Conservation (phyloP, 2,797 vertebrate genomes). For the Phalloptychus januarius region DNA sequence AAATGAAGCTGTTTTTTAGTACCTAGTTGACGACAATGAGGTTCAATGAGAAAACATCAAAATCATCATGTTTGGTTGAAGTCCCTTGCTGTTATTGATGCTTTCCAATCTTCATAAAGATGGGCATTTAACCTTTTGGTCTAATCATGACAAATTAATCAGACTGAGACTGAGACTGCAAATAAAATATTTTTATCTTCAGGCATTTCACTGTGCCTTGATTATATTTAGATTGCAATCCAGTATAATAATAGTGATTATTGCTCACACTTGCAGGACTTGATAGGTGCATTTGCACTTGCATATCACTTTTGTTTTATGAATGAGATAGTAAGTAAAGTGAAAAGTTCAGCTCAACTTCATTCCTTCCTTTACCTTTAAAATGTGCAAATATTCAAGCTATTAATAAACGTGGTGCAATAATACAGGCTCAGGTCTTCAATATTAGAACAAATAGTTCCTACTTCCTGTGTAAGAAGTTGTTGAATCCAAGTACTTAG, state of each 20-base stretch:
- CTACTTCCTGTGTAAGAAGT: neutral
- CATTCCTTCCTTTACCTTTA: neutral
- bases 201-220: neutral
- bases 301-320: neutral
- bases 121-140: neutral
- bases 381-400: neutral
- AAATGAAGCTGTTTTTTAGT: conserved; percentile 1
- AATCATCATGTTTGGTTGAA: neutral
- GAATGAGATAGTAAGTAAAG: neutral
- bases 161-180: too few species aligned
- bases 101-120: neutral
- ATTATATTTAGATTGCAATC: neutral
- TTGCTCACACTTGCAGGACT: neutral
- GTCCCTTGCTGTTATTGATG: neutral
- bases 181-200: neutral
- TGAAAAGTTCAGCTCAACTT: neutral
- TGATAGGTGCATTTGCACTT: neutral
- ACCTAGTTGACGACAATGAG: conserved; percentile 16
- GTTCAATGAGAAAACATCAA: neutral
- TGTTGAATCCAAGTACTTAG: neutral
- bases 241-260: neutral
- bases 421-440: neutral
- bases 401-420: neutral
- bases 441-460: neutral
- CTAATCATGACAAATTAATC: neutral